Evolutionary conservation across 2,113 vertebrate genomes (phyloP), one percentile per base, ranked within the genome.

Genomic region (Sinocyclocheilus anophthalmus): DNA sequence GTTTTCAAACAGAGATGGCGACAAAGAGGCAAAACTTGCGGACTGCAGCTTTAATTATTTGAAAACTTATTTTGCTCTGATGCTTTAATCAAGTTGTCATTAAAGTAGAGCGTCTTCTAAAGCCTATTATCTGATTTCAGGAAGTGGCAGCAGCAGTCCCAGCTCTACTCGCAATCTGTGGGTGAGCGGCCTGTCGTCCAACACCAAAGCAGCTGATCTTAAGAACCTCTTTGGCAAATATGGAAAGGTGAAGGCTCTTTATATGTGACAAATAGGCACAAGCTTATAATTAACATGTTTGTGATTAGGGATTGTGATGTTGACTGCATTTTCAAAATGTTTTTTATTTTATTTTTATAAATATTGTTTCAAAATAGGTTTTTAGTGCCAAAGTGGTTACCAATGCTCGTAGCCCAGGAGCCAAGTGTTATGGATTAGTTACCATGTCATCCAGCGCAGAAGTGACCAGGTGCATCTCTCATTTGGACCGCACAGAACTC

Each of bases 201-300:
- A 97, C 92, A 99, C 98, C 91, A 99, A 99, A 95, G 98, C 98
- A 90, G 97, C 98, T 81, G 98, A 98, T 93, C 94, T 99, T 81
- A 99, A 99, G 94, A 99, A 99, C 92, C 96, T 99, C 63, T 99
- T 99, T 93, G 98, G 98, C 91, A 99, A 99, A 95, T 98, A 98
- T 33, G 98, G 98, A 87, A 99, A 99, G 97, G 98, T 99, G 93
- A 90, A 92, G 0, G 1, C 3, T 6, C 24, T 69, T 33, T 75
- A 0, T 48, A 26, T 76, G 22, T 63, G 8, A 39, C 4, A 22
- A 10, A n/a, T 26, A 48, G 45, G 70, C 13, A 33, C 14, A 1
- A 26, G 22, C 11, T 9, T 39, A 10, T 13, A n/a, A 18, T 50
- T 13, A 22, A 11, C 14, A 5, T 81, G 39, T 63, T 61, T 18